Base-by-base conservation (phyloP, 2,888 invertebrate species). In the Mimumesa dahlbomi region DNA sequence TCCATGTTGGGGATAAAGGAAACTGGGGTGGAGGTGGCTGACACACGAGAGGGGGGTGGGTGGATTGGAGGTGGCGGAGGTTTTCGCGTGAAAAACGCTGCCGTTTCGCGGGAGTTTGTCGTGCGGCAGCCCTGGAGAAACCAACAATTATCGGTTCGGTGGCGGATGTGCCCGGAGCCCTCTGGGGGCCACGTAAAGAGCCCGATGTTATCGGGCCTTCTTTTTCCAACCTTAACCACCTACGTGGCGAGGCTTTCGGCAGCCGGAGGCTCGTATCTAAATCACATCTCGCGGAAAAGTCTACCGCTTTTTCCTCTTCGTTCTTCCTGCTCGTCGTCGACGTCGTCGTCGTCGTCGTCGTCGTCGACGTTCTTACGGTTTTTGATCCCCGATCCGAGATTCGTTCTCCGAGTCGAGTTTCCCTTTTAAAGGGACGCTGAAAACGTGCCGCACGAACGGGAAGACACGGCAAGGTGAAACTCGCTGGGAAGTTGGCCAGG, bases 241-340 rank as follows among this genome's bases (percentile, higher is more conserved):
- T 50, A 31, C 43, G 58, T 59, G 64, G 56, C 62, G 16, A 61
- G 42, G 61, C 46, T 58, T 46, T 42, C 46, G 48, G 45, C 50
- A 21, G 36, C 68, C 63, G 45, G 58, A 50, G 67, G 38, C 64
- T 66, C 79, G 81, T 82, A 83, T 82, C 83, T 83, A 82, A 83
- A 83, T 83, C 82, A 79, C 83, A 83, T 82, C 80, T 80, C 75
- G 72, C 76, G 77, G 75, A 72, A 76, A 73, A 76, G 57, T 78
- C 68, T 63, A 52, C 38, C 62, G 38, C 68, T 67, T 59, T 67
- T 77, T 61, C 54, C 59, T 57, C 38, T 43, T 18, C 22, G 3
- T 7, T 25, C 48, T 48, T 46, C 50, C 56, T 52, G 46, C 46
- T 40, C 13, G n/a, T n/a, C n/a, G n/a, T n/a, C n/a, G n/a, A n/a